Base-by-base conservation (phyloP, 1,140 invertebrate genomes). In the Pygmarrhopalites habei region DNA sequence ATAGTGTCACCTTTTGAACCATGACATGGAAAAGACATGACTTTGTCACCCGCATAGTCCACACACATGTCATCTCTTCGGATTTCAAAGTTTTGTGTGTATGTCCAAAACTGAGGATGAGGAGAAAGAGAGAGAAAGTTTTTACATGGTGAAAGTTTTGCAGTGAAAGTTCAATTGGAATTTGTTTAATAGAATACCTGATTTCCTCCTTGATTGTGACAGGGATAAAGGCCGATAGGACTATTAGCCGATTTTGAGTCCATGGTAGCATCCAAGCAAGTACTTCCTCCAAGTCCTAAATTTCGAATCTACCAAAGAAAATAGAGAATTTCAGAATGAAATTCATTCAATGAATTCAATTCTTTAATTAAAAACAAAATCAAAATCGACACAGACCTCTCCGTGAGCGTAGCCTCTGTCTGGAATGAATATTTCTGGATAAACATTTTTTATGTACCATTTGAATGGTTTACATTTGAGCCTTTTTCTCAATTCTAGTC, bases 381-480 rank as follows among this genome's bases (percentile, higher is more conserved):
- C n/a, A 28, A 43, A 44, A 30, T 2, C 23, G n/a, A 26, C 39
- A 35, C 23, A 28, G 32, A 62, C 60, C 39, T 96, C 93, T 75
- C 93, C 94, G 28, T 96, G 77, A 74, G 93, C 95, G 74, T 90
- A 92, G 75, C 95, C 96, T 73, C 96, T 91, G 62, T 95, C 75
- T 25, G 94, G 95, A 89, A 97, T 95, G 73, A 95, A 92, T 49
- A 92, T 92, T 77, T 97, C 92, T 0, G 93, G 93, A 78, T 97
- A 99, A 43, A 99, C 87, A 77, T 97, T 95, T 76, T 97, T 88
- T 73, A 98, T 79, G 77, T 95, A 98, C 95, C 95, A 98, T 47
- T 91, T 82, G 82, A 99, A 99, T 73, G 85, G 88, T 78, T 97
- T 95, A 76, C 96, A 99, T 71, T 95, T 85, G 26, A 99, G 80